Conservation (phyloP, 2,113 vertebrate species). For the Corvus hawaiiensis region DNA sequence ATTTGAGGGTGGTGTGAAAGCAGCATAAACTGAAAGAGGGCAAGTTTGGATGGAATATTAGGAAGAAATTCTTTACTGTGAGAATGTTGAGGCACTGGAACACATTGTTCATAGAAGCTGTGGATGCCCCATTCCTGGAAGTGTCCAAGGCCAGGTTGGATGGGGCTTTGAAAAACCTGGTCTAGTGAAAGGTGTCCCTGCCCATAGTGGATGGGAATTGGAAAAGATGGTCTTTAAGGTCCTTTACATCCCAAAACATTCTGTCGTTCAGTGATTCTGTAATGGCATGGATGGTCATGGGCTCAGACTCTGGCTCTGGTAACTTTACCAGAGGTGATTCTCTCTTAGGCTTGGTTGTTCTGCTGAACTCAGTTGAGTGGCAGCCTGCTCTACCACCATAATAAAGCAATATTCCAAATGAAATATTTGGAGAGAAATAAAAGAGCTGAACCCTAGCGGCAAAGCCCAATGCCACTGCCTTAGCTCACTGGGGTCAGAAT, state of each 20-base stretch:
- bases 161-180: neutral
- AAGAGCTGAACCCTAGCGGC: neutral
- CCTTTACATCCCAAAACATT: neutral
- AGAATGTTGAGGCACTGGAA: neutral
- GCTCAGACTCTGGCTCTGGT: neutral
- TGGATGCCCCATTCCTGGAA: neutral
- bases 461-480: neutral
- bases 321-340: neutral
- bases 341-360: neutral
- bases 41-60: neutral
- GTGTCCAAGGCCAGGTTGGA: neutral
- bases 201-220: neutral
- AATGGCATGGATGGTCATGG: neutral
- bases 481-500: neutral
- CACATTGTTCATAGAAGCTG: neutral
- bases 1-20: neutral
- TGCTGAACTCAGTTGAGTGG: neutral
- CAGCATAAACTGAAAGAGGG: neutral
- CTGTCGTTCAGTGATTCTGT: neutral
- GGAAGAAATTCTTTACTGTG: neutral
- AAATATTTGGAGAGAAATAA: neutral
- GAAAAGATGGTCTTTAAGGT: neutral
- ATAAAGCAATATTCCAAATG: neutral
- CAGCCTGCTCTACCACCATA: neutral
- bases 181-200: neutral